These are phyloP conservation scores for Limonius californicus DNA, from an alignment of 1,140 invertebrate species.

Conservation along the genomic window DNA sequence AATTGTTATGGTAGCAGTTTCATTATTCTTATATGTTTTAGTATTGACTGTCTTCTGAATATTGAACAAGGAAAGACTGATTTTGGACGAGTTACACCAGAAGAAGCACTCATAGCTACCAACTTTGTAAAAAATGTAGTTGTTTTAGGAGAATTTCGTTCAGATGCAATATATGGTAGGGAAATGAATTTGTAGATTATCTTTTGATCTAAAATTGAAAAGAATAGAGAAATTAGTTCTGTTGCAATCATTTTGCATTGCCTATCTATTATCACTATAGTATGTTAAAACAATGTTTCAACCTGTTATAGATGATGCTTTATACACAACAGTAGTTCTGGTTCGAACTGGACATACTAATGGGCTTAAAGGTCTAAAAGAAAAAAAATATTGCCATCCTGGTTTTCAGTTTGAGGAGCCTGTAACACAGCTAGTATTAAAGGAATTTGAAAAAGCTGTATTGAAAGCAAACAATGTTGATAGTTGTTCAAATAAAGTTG, in stretches of 20 bases:
- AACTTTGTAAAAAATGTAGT: slow-evolving; percentile 20
- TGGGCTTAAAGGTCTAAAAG: slow-evolving; percentile 48
- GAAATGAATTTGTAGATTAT: too few species aligned
- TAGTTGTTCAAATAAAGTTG: slow-evolving; percentile 22
- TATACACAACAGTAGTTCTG: slow-evolving; percentile 58
- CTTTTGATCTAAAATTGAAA: too few species aligned
- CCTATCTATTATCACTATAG: too few species aligned
- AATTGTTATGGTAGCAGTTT: not conserved
- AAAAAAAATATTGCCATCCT: slow-evolving; percentile 59
- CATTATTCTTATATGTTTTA: slow-evolving; percentile 14
- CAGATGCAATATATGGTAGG: slow-evolving; percentile 19
- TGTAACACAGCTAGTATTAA: slow-evolving; percentile 57
- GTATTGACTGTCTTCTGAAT: slow-evolving; percentile 33
- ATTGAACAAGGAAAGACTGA: slow-evolving; percentile 24
- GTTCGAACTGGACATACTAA: slow-evolving; percentile 45
- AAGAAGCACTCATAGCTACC: slow-evolving; percentile 32
- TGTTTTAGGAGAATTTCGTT: slow-evolving; percentile 31
- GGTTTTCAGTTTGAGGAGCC: slow-evolving; percentile 53
- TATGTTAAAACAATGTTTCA: too few species aligned
- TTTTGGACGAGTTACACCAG: slow-evolving; percentile 27
- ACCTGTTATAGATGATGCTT: slow-evolving; percentile 53
- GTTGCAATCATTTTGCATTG: slow-evolving; percentile 26
- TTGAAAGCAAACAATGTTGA: slow-evolving; percentile 31
- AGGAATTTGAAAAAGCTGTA: slow-evolving; percentile 54
- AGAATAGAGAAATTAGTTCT: slow-evolving; percentile 21